Evolutionary conservation across 2,888 invertebrate genomes (phyloP), one percentile per base, ranked within the genome.

Genomic region (Desoria tigrina): DNA sequence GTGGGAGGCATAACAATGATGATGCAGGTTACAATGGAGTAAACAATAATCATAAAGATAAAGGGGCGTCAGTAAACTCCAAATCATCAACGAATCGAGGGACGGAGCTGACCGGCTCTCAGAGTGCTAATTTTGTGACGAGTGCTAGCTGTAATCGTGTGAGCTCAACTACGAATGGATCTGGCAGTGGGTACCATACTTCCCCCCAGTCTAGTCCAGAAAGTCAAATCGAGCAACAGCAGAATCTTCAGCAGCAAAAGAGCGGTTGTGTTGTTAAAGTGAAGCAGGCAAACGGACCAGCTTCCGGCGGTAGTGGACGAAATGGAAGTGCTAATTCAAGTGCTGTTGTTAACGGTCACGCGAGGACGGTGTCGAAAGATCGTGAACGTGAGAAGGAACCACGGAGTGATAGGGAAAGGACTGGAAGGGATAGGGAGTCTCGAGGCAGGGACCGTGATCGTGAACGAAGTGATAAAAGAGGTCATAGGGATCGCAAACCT

Each of bases 211-310:
- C 78, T 39, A 77, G 77, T 73, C 78, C 78, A 14, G 78, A 79
- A 59, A 77, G 77, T 71, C 71, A 73, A 61, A 66, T 70, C 37
- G 71, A 71, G 50, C 24, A 55, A 21, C n/a, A 62, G 56, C 63
- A 51, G 49, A 60, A 42, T n/a, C 23, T 28, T 28, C 61, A 66
- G 81, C 82, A 50, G 81, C 82, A 74, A 78, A 79, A 66, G 79
- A 81, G 63, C 75, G 80, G 68, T 79, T 79, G 53, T 80, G 58
- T 45, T 16, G 26, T 23, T 21, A 51, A 26, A 24, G 21, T 11
- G 24, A 51, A 23, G 26, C 3, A 16, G 77, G 79, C 77, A 75
- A 77, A 78, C 74, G 58, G 76, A 57, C 64, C 61, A 63, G 73
- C 74, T 74, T 73, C 68, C 71, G 69, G 65, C 66, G 64, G 51